These are phyloP conservation scores for Napeogenes inachia DNA, from an alignment of 2,888 invertebrate species.

Conservation along the genomic window DNA sequence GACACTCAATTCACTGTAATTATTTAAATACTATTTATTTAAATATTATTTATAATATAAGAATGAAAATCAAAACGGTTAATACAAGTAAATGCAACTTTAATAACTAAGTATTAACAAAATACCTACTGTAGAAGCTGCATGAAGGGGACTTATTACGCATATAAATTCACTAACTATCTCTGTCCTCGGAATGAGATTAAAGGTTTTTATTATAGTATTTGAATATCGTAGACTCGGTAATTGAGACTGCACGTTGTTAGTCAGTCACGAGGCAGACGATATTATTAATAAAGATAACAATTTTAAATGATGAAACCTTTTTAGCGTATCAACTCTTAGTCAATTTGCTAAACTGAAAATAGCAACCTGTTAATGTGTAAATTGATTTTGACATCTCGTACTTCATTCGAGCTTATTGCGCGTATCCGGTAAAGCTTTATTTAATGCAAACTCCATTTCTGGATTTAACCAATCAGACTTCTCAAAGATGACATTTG, in stretches of 20 bases:
- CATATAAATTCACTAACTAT: no score
- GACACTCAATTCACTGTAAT: not conserved
- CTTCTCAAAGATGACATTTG: conserved; percentile 31
- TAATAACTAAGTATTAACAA: no score
- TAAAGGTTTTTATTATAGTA: no score
- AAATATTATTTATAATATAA: not conserved
- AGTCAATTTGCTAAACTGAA: conserved; percentile 48
- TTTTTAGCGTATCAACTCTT: conserved; percentile 26
- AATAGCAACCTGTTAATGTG: conserved; percentile 68
- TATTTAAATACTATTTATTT: not conserved
- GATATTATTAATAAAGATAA: not conserved
- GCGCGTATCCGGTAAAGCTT: conserved; percentile 41
- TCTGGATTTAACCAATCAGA: conserved; percentile 43
- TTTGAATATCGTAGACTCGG: no score
- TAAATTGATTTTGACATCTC: conserved; percentile 71
- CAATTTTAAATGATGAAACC: not conserved
- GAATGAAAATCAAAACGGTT: not conserved
- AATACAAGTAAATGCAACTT: not conserved
- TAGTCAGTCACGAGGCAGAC: no score
- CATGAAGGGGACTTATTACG: no score
- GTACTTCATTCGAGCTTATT: conserved; percentile 51
- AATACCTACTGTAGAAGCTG: no score
- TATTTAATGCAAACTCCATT: conserved; percentile 62
- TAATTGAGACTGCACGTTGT: no score
- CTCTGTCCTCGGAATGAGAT: no score